These are phyloP conservation scores for Trinectes maculatus DNA, from an alignment of 2,113 vertebrate genomes.

Conservation along the genomic window DNA sequence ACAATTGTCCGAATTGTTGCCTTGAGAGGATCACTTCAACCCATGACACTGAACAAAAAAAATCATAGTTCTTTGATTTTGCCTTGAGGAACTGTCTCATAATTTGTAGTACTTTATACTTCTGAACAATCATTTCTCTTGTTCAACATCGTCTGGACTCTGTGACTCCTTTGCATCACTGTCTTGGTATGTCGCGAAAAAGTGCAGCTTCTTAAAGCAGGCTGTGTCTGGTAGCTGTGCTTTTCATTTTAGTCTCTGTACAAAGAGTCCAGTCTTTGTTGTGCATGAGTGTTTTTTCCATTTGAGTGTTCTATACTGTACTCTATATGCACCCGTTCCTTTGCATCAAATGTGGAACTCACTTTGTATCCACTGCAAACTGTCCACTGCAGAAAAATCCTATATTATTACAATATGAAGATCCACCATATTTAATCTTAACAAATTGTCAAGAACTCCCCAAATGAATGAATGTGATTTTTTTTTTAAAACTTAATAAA, in stretches of 20 bases:
- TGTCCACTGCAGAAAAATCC: too few species aligned
- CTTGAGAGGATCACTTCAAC: neutral
- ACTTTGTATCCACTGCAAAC: too few species aligned
- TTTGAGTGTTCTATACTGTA: too few species aligned
- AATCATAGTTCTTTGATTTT: neutral
- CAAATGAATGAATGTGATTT: too few species aligned
- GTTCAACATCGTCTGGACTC: neutral
- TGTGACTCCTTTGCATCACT: neutral
- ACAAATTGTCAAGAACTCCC: too few species aligned
- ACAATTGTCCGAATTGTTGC: neutral
- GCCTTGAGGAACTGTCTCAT: neutral
- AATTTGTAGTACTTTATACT: neutral
- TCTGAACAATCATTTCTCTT: conserved; percentile 20
- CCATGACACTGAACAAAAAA: neutral
- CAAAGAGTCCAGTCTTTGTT: neutral
- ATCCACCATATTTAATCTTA: too few species aligned
- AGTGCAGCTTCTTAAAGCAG: neutral
- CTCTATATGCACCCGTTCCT: neutral
- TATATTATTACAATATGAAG: too few species aligned
- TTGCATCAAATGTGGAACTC: neutral
- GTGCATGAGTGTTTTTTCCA: too few species aligned
- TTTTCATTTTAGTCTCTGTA: neutral
- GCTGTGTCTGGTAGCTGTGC: neutral
- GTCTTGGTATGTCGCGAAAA: neutral
- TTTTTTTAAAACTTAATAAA: too few species aligned